These are phyloP conservation scores for Macropis europaea DNA, from an alignment of 2,888 invertebrate genomes.

Conservation along the genomic window DNA sequence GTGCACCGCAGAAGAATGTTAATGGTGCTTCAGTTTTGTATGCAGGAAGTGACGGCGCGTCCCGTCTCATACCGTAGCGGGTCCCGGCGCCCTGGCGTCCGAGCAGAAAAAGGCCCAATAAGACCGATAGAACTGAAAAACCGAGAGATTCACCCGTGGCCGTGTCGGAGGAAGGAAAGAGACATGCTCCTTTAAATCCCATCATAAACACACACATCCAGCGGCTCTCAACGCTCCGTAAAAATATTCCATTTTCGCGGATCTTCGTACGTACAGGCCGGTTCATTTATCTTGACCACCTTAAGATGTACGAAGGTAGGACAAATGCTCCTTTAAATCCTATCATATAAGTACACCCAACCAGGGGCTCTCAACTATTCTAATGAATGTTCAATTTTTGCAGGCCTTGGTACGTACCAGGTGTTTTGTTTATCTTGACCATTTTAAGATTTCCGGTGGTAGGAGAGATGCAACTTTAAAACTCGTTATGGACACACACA, in stretches of 20 bases:
- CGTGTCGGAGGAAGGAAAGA: conserved; percentile 48
- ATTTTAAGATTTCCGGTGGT: too few species aligned
- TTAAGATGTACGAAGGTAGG: too few species aligned
- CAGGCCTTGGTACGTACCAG: too few species aligned
- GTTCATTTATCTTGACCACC: too few species aligned
- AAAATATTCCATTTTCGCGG: conserved; percentile 4
- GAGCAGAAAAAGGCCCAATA: conserved; percentile 64
- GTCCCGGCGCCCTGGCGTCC: conserved; percentile 62
- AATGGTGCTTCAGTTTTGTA: conserved; percentile 69
- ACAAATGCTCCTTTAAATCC: too few species aligned
- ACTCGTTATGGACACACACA: too few species aligned
- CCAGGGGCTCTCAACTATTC: too few species aligned
- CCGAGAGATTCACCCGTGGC: conserved; percentile 62
- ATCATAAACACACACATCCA: conserved; percentile 67
- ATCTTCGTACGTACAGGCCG: not conserved
- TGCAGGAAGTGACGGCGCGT: conserved; percentile 71
- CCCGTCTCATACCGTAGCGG: conserved; percentile 63
- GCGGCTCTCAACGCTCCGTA: conserved; percentile 64
- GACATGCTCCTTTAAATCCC: conserved; percentile 63
- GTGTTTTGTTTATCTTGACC: too few species aligned
- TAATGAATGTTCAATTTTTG: too few species aligned
- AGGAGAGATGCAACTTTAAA: too few species aligned
- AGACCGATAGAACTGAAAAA: conserved; percentile 63
- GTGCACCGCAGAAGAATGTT: conserved; percentile 65
- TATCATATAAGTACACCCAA: too few species aligned